phyloP scores from a whole-genome alignment of 2,113 vertebrate genomes.

The Accipiter cooperii region DNA sequence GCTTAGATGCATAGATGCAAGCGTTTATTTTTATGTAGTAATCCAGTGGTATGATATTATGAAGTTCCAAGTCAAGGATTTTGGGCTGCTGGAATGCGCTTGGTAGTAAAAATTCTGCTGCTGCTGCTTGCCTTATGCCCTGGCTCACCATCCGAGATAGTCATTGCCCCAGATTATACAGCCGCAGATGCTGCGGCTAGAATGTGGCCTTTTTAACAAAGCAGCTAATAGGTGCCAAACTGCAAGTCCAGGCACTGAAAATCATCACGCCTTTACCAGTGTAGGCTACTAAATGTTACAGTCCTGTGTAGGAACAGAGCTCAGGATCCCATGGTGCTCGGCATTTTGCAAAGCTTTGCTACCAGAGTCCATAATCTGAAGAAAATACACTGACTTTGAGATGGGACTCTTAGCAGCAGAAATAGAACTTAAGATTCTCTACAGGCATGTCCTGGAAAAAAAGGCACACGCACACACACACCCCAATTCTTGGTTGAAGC shows the following conservation, averaged over 20 bases:
- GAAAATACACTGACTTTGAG: background rate
- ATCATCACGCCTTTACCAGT: rapidly evolving
- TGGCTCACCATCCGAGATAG: rapidly evolving
- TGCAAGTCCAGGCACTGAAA: background rate
- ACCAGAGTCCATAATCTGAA: background rate
- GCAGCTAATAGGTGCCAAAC: background rate
- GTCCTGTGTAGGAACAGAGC: background rate
- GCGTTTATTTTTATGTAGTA: background rate
- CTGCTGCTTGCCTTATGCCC: background rate
- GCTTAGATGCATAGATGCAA: background rate
- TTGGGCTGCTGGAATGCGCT: background rate
- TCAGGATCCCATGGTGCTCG: rapidly evolving
- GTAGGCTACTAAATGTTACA: background rate
- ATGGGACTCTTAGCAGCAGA: rapidly evolving
- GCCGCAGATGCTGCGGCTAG: background rate
- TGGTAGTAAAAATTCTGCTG: background rate
- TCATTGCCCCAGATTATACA: background rate
- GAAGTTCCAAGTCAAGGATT: background rate
- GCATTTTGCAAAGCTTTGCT: background rate
- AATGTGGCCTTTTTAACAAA: background rate
- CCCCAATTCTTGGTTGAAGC: background rate
- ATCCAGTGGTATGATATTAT: background rate
- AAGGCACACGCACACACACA: too few species aligned
- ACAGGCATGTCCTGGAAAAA: background rate
- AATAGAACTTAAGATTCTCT: background rate